These are phyloP conservation scores for Myotis findleyi DNA, from an alignment of 2,797 vertebrate genomes.

Conservation along the genomic window DNA sequence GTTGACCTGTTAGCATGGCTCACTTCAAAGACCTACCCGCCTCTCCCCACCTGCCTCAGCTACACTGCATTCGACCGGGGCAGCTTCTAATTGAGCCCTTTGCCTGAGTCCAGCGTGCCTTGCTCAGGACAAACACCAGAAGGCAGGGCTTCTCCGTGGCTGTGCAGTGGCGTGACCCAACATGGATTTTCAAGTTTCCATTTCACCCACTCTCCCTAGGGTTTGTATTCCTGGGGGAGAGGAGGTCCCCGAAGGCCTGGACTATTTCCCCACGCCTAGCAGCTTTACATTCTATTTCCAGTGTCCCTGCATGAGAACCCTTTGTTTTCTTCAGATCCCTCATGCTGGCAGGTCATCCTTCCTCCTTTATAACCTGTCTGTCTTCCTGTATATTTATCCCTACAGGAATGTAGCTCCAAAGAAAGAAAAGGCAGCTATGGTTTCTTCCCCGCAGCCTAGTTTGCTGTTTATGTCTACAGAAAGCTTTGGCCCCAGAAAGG, in stretches of 20 bases:
- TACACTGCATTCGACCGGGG: not conserved
- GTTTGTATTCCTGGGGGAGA: not conserved
- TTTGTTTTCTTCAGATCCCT: not conserved
- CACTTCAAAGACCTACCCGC: not conserved
- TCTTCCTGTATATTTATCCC: conserved; percentile 46
- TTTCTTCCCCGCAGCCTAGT: not conserved
- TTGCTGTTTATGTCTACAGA: not conserved
- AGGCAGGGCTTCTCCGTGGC: not conserved
- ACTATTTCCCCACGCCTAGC: not conserved
- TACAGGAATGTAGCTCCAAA: conserved; percentile 43
- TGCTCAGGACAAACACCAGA: not conserved
- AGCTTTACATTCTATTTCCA: conserved; percentile 64
- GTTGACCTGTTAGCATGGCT: not conserved
- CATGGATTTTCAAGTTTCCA: not conserved
- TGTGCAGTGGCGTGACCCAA: not conserved
- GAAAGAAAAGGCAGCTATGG: conserved; percentile 34
- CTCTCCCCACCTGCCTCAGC: not conserved
- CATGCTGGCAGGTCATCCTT: conserved; percentile 4
- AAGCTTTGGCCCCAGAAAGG: not conserved
- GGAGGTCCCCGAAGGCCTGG: not conserved
- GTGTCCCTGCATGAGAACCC: not conserved
- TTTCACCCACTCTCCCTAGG: not conserved
- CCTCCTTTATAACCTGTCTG: conserved; percentile 46
- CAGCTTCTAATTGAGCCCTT: not conserved
- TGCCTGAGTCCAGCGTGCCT: not conserved